Percentiles rank a stretch among this genome's conserved stretches.
phyloP scores from a whole-genome alignment of 1,140 invertebrate species.

The Brachionus koreanus region DNA sequence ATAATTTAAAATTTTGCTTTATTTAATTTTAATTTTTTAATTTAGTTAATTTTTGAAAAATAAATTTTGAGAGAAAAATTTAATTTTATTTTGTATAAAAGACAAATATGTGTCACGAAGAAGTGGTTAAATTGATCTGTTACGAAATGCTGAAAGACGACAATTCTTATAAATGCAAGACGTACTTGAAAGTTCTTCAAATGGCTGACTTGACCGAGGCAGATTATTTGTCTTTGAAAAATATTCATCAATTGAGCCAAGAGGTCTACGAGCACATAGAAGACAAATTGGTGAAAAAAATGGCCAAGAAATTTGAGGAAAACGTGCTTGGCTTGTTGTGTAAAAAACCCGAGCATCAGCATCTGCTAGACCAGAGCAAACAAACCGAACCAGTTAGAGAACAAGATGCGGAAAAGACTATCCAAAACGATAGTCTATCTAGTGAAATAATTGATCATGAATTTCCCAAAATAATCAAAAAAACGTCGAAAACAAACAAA shows the following conservation, averaged over 20 bases:
- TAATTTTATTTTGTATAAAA: too few species aligned
- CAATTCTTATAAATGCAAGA: conserved; percentile 31
- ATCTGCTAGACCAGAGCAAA: background rate
- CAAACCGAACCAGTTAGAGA: background rate
- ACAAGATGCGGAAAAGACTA: background rate
- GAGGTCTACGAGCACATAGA: conserved; percentile 38
- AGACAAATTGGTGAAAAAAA: conserved; percentile 13
- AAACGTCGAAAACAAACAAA: background rate
- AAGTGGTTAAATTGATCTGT: conserved; percentile 19
- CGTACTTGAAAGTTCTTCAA: conserved; percentile 36
- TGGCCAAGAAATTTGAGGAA: conserved; percentile 1
- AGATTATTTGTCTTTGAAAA: conserved; percentile 15
- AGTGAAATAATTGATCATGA: conserved; percentile 2
- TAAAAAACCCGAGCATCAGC: background rate
- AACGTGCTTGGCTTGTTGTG: background rate
- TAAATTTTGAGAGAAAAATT: too few species aligned
- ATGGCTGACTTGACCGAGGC: conserved; percentile 17
- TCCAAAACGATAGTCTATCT: background rate
- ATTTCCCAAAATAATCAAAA: conserved; percentile 30
- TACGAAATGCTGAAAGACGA: conserved; percentile 38
- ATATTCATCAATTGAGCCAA: conserved; percentile 4
- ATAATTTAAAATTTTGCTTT: too few species aligned
- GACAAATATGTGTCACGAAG: conserved; percentile 33
- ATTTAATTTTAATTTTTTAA: too few species aligned
- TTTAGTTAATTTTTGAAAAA: too few species aligned